Percentiles rank a stretch among this genome's conserved stretches.
Conservation (phyloP, 1,140 invertebrate genomes). For the Drepana arcuata region DNA sequence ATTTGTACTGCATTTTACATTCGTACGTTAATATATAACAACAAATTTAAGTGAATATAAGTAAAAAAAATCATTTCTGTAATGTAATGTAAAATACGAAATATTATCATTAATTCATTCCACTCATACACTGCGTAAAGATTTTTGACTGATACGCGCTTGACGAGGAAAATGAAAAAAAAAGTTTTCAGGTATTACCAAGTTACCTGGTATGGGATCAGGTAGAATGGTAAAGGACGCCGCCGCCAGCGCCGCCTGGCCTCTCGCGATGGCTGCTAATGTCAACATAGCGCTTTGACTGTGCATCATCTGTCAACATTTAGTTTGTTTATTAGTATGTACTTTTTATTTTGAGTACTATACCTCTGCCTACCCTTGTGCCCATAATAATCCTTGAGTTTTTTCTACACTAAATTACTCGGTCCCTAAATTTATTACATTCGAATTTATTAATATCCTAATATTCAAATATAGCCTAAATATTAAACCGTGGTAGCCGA, state of each 20-base stretch:
- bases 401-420: background rate
- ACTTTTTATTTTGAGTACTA: background rate
- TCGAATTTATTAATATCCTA: too few relatives aligned
- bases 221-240: constrained; percentile 41
- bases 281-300: constrained; percentile 29
- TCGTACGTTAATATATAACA: background rate
- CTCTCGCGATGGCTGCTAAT: constrained; percentile 32
- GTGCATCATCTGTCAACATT: constrained; percentile 29
- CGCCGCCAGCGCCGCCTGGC: constrained; percentile 41
- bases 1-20: too few relatives aligned
- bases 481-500: too few relatives aligned
- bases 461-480: too few relatives aligned
- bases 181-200: background rate
- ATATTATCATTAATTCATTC: too few relatives aligned
- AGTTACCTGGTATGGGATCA: constrained; percentile 35
- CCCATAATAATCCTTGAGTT: background rate
- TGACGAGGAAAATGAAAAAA: background rate
- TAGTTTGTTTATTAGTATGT: background rate
- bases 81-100: background rate
- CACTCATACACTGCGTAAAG: too few relatives aligned
- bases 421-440: background rate
- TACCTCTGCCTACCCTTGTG: background rate
- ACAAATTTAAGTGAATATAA: constrained; percentile 1
- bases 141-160: too few relatives aligned
- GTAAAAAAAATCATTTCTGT: background rate